phyloP scores from a whole-genome alignment of 2,797 vertebrate genomes.

The Cryptoprocta ferox region DNA sequence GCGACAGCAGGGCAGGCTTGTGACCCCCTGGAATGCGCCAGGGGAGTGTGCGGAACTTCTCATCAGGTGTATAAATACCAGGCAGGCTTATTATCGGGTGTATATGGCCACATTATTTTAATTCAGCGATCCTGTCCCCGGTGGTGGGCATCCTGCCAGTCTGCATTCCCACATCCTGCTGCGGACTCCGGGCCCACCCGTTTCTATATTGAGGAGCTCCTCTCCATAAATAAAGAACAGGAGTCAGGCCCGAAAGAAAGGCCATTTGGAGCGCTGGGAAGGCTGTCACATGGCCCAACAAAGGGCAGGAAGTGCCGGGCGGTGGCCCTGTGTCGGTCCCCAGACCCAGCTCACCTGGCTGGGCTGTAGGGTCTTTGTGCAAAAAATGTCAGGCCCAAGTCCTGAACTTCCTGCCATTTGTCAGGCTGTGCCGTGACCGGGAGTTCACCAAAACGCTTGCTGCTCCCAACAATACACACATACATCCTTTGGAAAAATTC shows the following conservation, averaged over 20 bases:
- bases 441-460: conserved; percentile 66
- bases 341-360: conserved; percentile 76
- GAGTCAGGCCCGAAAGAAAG: conserved; percentile 75
- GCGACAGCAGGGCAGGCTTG: neutral
- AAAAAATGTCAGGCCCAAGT: conserved; percentile 72
- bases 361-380: conserved; percentile 74
- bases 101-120: conserved; percentile 3
- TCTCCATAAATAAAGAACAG: conserved; percentile 78
- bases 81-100: neutral
- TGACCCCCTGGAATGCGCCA: neutral
- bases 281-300: conserved; percentile 68
- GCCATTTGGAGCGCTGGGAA: conserved; percentile 23
- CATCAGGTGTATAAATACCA: conserved; percentile 23
- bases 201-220: conserved; percentile 80
- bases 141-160: conserved; percentile 65
- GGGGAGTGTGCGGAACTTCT: neutral
- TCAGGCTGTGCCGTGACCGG: conserved; percentile 77
- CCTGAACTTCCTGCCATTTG: conserved; percentile 80
- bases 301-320: conserved; percentile 78
- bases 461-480: conserved; percentile 77
- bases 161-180: conserved; percentile 76
- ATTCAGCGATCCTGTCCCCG: neutral
- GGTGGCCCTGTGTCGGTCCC: conserved; percentile 65
- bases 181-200: conserved; percentile 63
- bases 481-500: conserved; percentile 81